Conservation (phyloP, 1,140 invertebrate genomes). For the Drosophila rufa region DNA sequence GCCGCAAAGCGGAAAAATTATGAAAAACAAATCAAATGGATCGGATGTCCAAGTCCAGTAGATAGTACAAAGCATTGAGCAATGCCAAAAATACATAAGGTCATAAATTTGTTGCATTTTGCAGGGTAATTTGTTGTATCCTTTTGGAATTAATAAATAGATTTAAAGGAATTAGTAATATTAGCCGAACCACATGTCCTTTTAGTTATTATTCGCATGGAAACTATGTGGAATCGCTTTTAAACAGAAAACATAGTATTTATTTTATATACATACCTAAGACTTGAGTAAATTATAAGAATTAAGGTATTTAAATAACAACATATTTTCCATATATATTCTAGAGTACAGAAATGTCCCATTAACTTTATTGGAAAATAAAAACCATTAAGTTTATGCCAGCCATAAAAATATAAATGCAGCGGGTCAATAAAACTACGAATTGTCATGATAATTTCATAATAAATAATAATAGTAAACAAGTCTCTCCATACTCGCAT, state of each 20-base stretch:
- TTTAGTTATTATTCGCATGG: no score
- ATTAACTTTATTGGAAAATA: background rate
- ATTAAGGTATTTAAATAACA: no score
- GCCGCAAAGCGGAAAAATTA: background rate
- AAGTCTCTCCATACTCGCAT: background rate
- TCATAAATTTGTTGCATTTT: background rate
- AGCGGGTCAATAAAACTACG: background rate
- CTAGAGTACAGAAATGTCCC: background rate
- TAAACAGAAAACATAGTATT: no score
- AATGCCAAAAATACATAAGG: background rate
- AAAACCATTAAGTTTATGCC: background rate
- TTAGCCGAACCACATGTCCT: no score
- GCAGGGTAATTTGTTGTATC: background rate
- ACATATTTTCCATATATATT: no score
- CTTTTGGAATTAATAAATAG: background rate
- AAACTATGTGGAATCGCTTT: no score
- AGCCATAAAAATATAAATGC: background rate
- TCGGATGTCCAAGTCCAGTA: background rate
- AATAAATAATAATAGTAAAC: background rate
- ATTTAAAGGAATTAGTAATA: background rate
- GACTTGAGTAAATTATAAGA: no score
- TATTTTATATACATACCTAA: no score
- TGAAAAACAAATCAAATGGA: background rate
- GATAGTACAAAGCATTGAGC: background rate
- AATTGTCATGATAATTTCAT: background rate